phyloP scores from a whole-genome alignment of 2,797 vertebrate genomes.

The Microcaecilia unicolor region DNA sequence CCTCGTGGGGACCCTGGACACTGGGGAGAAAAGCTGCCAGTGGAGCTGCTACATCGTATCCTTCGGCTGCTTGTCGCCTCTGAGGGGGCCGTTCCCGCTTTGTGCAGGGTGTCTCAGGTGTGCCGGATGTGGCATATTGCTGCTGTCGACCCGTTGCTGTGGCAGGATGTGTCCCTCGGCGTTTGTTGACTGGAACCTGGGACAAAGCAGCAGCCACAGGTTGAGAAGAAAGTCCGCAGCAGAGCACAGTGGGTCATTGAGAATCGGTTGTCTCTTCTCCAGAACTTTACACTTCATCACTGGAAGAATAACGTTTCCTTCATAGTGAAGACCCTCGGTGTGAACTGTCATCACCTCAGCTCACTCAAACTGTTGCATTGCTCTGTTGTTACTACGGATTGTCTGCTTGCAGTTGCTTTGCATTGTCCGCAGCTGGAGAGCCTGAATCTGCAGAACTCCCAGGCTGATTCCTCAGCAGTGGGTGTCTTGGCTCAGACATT shows the following conservation, averaged over 20 bases:
- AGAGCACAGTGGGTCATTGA: slow-evolving; percentile 65
- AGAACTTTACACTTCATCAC: too few relatives aligned
- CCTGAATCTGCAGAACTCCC: slow-evolving; percentile 69
- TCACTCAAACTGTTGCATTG: slow-evolving; percentile 69
- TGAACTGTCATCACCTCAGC: slow-evolving; percentile 57
- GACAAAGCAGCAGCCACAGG: slow-evolving; percentile 43
- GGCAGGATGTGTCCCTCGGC: slow-evolving; percentile 63
- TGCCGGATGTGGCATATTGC: slow-evolving; percentile 77
- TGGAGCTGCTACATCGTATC: slow-evolving; percentile 71
- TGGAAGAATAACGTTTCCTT: too few relatives aligned
- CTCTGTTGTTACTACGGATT: slow-evolving; percentile 39
- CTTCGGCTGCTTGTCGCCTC: slow-evolving; percentile 58
- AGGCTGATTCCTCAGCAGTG: too few relatives aligned
- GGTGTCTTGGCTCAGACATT: too few relatives aligned
- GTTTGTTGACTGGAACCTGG: slow-evolving; percentile 63
- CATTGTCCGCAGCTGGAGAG: slow-evolving; percentile 53
- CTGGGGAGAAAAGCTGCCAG: slow-evolving; percentile 62
- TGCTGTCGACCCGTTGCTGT: slow-evolving; percentile 62
- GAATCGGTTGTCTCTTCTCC: too few relatives aligned
- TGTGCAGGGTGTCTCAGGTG: slow-evolving; percentile 76
- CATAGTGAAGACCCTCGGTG: slow-evolving; percentile 13
- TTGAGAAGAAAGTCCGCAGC: slow-evolving; percentile 52
- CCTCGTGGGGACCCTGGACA: slow-evolving; percentile 24
- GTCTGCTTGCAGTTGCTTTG: slow-evolving; percentile 46
- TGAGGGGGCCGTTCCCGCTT: slow-evolving; percentile 71